Percentiles rank a stretch among this genome's conserved stretches.
These are phyloP conservation scores for Dynastes hyllus DNA, from an alignment of 2,888 invertebrate species.

Conservation along the genomic window DNA sequence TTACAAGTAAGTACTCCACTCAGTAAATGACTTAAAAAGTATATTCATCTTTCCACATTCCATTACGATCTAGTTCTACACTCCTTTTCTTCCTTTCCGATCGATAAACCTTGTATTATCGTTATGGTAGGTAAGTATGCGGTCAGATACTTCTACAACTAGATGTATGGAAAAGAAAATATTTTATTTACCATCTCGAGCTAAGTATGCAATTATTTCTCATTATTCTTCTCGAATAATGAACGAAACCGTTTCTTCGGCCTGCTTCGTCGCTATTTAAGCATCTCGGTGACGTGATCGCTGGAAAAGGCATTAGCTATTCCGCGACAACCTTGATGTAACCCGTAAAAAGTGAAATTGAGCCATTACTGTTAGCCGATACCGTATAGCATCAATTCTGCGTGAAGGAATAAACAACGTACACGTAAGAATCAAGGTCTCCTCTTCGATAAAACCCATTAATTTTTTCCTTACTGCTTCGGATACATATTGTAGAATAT, in stretches of 20 bases:
- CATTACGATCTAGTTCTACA: too few species aligned
- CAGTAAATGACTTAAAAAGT: too few species aligned
- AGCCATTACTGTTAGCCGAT: constrained; percentile 35
- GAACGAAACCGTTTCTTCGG: neutral
- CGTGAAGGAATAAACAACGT: constrained; percentile 25
- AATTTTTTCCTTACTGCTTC: neutral
- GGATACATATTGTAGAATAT: neutral
- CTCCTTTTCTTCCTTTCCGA: too few species aligned
- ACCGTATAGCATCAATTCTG: constrained; percentile 27
- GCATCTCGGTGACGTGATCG: constrained; percentile 5
- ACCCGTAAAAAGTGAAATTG: constrained; percentile 46
- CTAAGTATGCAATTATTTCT: neutral
- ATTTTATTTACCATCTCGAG: too few species aligned
- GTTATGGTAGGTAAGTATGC: too few species aligned
- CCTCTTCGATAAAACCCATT: constrained; percentile 18
- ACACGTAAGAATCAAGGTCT: constrained; percentile 32
- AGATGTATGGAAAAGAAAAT: too few species aligned
- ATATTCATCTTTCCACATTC: too few species aligned
- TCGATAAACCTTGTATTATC: too few species aligned
- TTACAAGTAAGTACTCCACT: too few species aligned
- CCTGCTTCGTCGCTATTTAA: too few species aligned
- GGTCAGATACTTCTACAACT: too few species aligned
- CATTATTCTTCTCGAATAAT: constrained; percentile 7
- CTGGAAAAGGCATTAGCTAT: constrained; percentile 20
- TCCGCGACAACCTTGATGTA: constrained; percentile 37